A percentile compares a stretch with the other conserved stretches of the same genome.
phyloP scores from a whole-genome alignment of 2,888 invertebrate species.

The Homarus gammarus region DNA sequence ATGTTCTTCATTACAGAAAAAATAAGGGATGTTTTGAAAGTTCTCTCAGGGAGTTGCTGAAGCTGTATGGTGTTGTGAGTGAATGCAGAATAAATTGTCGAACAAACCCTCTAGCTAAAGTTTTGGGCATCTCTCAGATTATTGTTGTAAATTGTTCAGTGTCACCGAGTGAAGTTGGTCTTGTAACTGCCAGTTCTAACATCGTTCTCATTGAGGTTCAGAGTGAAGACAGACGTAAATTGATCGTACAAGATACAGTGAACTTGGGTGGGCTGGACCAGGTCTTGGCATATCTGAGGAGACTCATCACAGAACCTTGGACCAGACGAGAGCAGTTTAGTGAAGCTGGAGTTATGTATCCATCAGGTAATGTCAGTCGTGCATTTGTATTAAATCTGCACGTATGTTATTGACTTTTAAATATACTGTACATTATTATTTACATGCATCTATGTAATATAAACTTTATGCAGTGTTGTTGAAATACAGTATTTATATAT shows the following conservation, averaged over 20 bases:
- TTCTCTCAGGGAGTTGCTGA: constrained; percentile 22
- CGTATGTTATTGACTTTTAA: neutral
- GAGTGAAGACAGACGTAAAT: constrained; percentile 54
- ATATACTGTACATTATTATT: neutral
- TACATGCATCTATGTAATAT: neutral
- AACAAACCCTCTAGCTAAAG: constrained; percentile 52
- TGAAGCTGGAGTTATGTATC: constrained; percentile 46
- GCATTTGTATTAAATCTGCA: neutral
- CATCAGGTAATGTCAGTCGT: no score
- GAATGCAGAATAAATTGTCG: constrained; percentile 25
- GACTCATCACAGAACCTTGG: constrained; percentile 59
- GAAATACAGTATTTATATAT: no score
- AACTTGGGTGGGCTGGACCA: constrained; percentile 63
- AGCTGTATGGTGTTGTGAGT: constrained; percentile 39
- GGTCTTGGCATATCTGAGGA: constrained; percentile 41
- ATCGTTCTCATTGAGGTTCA: constrained; percentile 46
- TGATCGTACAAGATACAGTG: constrained; percentile 1
- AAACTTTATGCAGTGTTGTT: neutral
- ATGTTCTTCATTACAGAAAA: constrained; percentile 55
- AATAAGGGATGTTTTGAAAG: constrained; percentile 16
- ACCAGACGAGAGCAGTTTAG: constrained; percentile 34
- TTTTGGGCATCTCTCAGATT: constrained; percentile 47
- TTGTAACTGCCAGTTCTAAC: constrained; percentile 8
- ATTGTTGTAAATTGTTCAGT: constrained; percentile 3
- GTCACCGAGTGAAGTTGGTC: constrained; percentile 25